Evolutionary conservation across 2,113 vertebrate genomes (phyloP), one percentile per base, ranked within the genome.

Genomic region (Chiloscyllium plagiosum): DNA sequence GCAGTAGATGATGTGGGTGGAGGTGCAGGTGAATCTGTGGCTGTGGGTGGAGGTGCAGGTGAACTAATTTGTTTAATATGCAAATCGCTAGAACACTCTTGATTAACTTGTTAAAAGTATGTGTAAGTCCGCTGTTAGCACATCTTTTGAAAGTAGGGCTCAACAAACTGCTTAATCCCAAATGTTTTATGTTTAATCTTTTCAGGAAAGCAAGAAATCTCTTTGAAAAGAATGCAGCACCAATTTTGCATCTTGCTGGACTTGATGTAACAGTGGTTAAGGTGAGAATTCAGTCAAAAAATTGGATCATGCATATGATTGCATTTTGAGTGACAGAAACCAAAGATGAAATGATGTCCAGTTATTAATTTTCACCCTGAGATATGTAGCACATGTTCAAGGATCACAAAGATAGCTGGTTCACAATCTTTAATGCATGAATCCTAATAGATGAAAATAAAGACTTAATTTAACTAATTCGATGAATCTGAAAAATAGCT

Each of bases 221-320:
- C 66, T 99, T 99, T 98, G 99, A 99, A 97, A 99, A 99, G 97
- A 99, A 99, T 96, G 99, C 98, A 96, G 99, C 99, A 78, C 99
- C 99, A 1, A 98, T 99, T 97, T 98, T 99, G 96, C 98, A 99
- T 96, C 98, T 99, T 92, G 98, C 99, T 97, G 99, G 99, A 93
- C 97, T 99, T 96, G 98, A 99, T 95, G 97, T 99, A 96, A 99
- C 98, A 69, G 95, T 99, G 3, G 97, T 99, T 76, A 99, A 99
- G 99, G 99, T 99, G 97, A 97, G 97, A 89, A 92, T 0, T 93
- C 56, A 66, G 19, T 37, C 56, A 66, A 13, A 47, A 72, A 56
- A 89, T 69, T 72, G 37, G 4, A 22, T 29, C 52, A 22, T 26
- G 24, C 72, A 95, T 33, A 76, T 47, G n/a, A 13, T 72, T 50